Base-by-base conservation (phyloP, 2,113 vertebrate species). In the Merops nubicus region DNA sequence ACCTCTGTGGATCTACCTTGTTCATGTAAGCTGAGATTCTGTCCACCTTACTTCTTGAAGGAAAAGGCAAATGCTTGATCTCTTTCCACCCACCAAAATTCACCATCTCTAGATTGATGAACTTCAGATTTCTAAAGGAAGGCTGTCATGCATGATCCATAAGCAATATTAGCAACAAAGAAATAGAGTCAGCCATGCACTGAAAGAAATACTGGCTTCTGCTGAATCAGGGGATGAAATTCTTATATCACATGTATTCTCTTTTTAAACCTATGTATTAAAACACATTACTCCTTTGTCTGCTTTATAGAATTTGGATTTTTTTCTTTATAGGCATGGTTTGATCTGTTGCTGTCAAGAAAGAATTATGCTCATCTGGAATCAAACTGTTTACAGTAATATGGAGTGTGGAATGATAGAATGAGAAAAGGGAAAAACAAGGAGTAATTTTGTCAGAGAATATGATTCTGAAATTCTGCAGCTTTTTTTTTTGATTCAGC, bases 351-450 rank as follows among this genome's bases (percentile, higher is more conserved):
- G 21, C 17, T 34, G 12, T 77, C 43, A 60, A 50, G 67, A 59
- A 70, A 29, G 42, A 75, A 64, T 79, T 95, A 75, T 92, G 33
- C 56, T 68, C 38, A 68, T 82, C 38, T 77, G 36, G 22, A 93
- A 92, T n/a, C 59, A 85, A 53, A 43, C 47, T 82, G 31, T 57
- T 92, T 48, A 65, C 10, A 50, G 47, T 77, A 40, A 42, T 26
- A 34, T 6, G 42, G 13, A 78, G 17, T n/a, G n/a, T n/a, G n/a
- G n/a, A n/a, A n/a, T n/a, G n/a, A n/a, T n/a, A n/a, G n/a, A n/a
- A n/a, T 47, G 19, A 18, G 15, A 18, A 89, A 81, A 88, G 15
- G 28, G 65, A 53, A 73, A 54, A 1, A 0, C 5, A 80, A 80
- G 29, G 16, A 65, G 72, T 76, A 54, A n/a, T 18, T 50, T 59